Conservation (phyloP, 30 jellyfish, hydroid and myxozoan genomes). For the Pelagia noctiluca region DNA sequence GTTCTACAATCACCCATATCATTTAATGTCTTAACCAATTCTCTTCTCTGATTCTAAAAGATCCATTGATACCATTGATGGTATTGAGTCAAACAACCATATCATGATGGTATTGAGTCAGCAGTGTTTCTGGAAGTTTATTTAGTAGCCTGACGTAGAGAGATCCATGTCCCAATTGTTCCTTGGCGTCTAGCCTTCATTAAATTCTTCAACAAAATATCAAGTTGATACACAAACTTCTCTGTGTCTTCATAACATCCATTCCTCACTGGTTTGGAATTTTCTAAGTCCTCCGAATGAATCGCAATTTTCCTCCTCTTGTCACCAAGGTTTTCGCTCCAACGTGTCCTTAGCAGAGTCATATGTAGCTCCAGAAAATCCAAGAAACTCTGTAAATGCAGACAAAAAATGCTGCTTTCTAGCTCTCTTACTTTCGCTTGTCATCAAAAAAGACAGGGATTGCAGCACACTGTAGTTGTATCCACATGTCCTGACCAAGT, state of each 20-base stretch:
- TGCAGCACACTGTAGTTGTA: constrained; percentile 20
- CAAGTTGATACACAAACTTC: constrained; percentile 62
- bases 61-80: too few relatives aligned
- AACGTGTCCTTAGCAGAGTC: constrained; percentile 46
- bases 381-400: constrained; percentile 46
- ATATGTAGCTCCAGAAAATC: constrained; percentile 52
- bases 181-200: constrained; percentile 64
- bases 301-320: constrained; percentile 19
- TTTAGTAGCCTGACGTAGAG: constrained; percentile 66
- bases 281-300: constrained; percentile 63
- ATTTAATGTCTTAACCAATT: constrained; percentile 44
- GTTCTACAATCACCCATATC: constrained; percentile 39
- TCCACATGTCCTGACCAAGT: constrained; percentile 48
- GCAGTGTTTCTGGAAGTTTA: constrained; percentile 79
- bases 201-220: constrained; percentile 52
- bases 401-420: constrained; percentile 42
- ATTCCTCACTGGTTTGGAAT: constrained; percentile 59
- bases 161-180: constrained; percentile 78
- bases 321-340: constrained; percentile 44
- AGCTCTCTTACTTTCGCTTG: neutral
- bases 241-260: constrained; percentile 56
- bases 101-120: constrained; percentile 65
- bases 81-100: too few relatives aligned
- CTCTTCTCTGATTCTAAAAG: constrained; percentile 49
- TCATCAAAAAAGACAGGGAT: neutral